Conservation (phyloP, 2,888 invertebrate species). For the Tipula unca region DNA sequence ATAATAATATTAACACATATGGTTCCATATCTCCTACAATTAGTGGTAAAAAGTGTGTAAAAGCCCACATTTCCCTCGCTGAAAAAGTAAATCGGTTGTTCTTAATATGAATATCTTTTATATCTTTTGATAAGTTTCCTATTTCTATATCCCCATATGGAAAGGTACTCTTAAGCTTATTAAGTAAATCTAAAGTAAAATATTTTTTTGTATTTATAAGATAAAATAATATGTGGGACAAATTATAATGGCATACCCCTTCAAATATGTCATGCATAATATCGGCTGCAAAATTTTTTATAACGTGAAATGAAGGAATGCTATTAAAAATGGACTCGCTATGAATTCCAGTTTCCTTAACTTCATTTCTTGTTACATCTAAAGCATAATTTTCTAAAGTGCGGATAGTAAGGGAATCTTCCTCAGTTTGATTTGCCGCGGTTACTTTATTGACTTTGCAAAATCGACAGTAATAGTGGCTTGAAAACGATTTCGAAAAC, state of each 20-base stretch:
- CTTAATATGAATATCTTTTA: not conserved
- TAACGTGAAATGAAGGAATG: not conserved
- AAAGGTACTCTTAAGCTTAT: not conserved
- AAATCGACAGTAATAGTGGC: not conserved
- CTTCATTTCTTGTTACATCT: not conserved
- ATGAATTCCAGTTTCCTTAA: not conserved
- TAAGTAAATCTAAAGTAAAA: not conserved
- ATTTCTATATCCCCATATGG: not conserved
- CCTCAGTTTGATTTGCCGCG: not conserved
- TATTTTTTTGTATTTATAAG: not conserved
- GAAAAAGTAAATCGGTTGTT: not conserved
- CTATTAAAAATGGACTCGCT: not conserved
- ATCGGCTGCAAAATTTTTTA: not conserved
- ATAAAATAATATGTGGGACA: not conserved
- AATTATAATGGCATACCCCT: not conserved
- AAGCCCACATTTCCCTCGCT: not conserved
- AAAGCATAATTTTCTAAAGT: not conserved
- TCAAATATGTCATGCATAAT: not conserved
- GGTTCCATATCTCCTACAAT: not conserved
- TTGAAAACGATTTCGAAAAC: not conserved
- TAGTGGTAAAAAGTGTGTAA: not conserved
- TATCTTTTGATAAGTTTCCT: not conserved
- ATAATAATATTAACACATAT: too few relatives aligned
- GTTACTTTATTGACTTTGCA: not conserved
- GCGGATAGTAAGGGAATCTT: not conserved